Percentiles rank a stretch among this genome's conserved stretches.
Evolutionary conservation across 2,113 vertebrate genomes (phyloP).

Genomic region (Dicrurus megarhynchus): DNA sequence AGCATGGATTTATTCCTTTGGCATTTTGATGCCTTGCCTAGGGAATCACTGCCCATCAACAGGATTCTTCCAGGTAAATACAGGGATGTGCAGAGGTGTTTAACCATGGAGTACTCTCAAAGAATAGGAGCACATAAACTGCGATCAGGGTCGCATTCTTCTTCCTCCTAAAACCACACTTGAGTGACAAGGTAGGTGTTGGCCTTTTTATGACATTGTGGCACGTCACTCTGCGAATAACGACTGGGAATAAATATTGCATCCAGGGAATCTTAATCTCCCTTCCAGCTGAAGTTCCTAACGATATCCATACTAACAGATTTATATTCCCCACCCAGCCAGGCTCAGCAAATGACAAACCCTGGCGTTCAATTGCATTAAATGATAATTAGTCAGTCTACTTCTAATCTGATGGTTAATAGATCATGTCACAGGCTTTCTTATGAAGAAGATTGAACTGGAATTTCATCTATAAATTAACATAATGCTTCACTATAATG

Average conservation of each 20-base stretch:
- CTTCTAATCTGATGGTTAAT: slow-evolving; percentile 21
- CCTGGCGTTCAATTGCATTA: neutral
- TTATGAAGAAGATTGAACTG: neutral
- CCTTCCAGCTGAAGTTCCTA: neutral
- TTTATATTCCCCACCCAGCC: slow-evolving; percentile 16
- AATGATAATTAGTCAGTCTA: slow-evolving; percentile 8
- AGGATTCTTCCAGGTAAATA: neutral
- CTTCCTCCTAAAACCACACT: neutral
- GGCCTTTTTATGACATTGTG: slow-evolving; percentile 50
- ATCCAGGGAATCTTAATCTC: slow-evolving; percentile 43
- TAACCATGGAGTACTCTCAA: neutral
- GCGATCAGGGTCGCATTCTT: neutral
- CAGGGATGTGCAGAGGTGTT: neutral
- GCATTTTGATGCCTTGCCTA: neutral
- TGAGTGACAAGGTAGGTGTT: slow-evolving; percentile 16
- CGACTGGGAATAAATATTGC: slow-evolving; percentile 50
- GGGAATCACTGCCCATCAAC: neutral
- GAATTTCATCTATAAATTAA: slow-evolving; percentile 10
- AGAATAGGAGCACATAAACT: neutral
- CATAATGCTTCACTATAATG: neutral
- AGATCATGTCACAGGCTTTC: slow-evolving; percentile 30
- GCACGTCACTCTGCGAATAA: slow-evolving; percentile 36
- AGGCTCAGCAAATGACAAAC: neutral
- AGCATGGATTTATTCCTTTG: neutral
- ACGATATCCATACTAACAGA: neutral